A percentile compares a stretch with the other conserved stretches of the same genome.
Conservation (phyloP, 2,888 invertebrate genomes). For the Phymatocera aterrima region DNA sequence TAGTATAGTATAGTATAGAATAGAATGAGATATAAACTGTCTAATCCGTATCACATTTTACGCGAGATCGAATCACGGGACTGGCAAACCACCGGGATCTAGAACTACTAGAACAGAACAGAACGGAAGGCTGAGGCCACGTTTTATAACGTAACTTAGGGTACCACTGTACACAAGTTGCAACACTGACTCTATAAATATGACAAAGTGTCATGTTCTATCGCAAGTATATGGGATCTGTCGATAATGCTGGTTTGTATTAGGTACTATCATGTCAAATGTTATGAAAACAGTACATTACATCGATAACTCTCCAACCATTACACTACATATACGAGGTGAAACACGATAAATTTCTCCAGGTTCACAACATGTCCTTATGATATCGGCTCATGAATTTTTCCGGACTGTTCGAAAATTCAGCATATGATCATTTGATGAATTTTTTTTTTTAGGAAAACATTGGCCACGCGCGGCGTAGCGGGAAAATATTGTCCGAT, state of each 20-base stretch:
- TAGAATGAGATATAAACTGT: constrained; percentile 38
- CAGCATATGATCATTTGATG: not conserved
- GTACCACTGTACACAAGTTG: constrained; percentile 1
- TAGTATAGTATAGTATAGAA: too few species aligned
- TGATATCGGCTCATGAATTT: not conserved
- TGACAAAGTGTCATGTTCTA: constrained; percentile 40
- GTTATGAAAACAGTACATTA: not conserved
- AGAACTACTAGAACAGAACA: not conserved
- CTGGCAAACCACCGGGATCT: constrained; percentile 19
- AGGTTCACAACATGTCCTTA: not conserved
- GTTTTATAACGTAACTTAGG: not conserved
- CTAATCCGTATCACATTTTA: constrained; percentile 43
- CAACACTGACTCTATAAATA: constrained; percentile 42
- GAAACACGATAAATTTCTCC: not conserved
- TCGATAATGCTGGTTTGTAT: constrained; percentile 23
- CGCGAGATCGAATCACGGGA: constrained; percentile 35
- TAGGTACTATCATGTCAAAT: constrained; percentile 20
- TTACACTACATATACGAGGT: not conserved
- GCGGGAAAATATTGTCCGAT: not conserved
- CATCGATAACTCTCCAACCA: not conserved
- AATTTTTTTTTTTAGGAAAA: not conserved
- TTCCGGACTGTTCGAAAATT: not conserved
- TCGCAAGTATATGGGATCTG: constrained; percentile 28
- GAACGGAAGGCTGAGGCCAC: not conserved
- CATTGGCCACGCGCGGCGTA: not conserved